Evolutionary conservation across 2,797 vertebrate genomes (phyloP).

Genomic region (Cyprinella venusta): DNA sequence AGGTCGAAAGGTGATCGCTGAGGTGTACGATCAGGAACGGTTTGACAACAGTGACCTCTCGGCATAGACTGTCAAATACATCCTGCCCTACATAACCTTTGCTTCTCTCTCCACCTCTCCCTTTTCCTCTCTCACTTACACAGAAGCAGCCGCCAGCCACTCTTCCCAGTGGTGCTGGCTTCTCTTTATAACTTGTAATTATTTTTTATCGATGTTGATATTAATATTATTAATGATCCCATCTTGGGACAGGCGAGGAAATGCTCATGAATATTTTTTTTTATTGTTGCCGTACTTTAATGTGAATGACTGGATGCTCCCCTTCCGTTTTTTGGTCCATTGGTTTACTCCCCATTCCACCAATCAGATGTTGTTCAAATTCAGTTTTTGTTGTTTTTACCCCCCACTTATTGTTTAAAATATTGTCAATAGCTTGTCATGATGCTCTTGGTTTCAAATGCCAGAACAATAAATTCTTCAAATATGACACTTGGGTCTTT

Average conservation of each 20-base stretch:
- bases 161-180: constrained; percentile 58
- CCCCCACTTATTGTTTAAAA: constrained; percentile 49
- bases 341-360: constrained; percentile 42
- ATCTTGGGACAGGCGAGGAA: constrained; percentile 59
- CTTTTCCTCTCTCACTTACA: constrained; percentile 47
- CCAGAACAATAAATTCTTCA: constrained; percentile 68
- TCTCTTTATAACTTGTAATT: constrained; percentile 70
- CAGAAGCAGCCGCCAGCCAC: constrained; percentile 53
- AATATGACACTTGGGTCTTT: constrained; percentile 32
- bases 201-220: constrained; percentile 69
- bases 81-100: constrained; percentile 35
- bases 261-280: constrained; percentile 60
- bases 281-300: constrained; percentile 61
- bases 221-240: constrained; percentile 66
- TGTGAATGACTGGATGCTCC: constrained; percentile 66
- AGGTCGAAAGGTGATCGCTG: constrained; percentile 88
- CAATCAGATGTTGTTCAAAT: constrained; percentile 60
- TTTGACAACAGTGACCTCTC: constrained; percentile 92
- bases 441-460: constrained; percentile 61
- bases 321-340: constrained; percentile 43
- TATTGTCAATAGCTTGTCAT: constrained; percentile 56
- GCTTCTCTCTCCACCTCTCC: constrained; percentile 31
- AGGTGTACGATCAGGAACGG: constrained; percentile 91
- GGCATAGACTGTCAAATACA: constrained; percentile 75
- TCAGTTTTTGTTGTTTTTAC: constrained; percentile 33